A percentile compares a stretch with the other conserved stretches of the same genome.
phyloP scores from a whole-genome alignment of 2,888 invertebrate genomes.

The Melinaea menophilus region DNA sequence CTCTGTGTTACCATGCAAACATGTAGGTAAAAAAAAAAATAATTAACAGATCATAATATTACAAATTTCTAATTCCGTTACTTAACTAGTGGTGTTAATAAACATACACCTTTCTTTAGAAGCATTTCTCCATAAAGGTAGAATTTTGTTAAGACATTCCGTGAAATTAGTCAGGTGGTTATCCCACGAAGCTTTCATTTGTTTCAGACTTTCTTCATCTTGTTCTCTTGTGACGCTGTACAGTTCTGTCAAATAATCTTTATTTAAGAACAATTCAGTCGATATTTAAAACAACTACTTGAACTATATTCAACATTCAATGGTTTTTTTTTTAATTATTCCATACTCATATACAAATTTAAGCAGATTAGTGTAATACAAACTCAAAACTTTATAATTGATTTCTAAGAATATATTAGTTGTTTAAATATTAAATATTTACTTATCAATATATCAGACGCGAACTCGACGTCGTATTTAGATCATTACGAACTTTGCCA shows the following conservation, averaged over 20 bases:
- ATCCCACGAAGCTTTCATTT: conserved; percentile 71
- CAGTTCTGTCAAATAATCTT: conserved; percentile 46
- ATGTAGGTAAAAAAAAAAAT: no score
- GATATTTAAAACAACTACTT: background rate
- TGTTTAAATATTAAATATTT: background rate
- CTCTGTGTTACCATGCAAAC: no score
- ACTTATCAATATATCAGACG: background rate
- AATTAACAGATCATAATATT: no score
- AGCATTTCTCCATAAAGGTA: conserved; percentile 64
- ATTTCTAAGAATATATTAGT: no score
- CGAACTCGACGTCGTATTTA: background rate
- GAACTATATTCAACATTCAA: no score
- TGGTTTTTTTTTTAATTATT: no score
- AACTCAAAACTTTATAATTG: no score
- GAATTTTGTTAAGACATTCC: conserved; percentile 62
- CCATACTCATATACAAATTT: no score
- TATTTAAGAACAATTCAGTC: background rate
- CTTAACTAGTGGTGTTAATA: background rate
- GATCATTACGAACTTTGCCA: background rate
- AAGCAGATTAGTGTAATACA: no score
- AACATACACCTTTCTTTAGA: conserved; percentile 66
- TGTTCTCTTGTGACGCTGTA: conserved; percentile 59
- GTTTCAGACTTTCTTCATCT: conserved; percentile 52
- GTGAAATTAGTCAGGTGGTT: conserved; percentile 58
- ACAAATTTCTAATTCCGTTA: no score